Evolutionary conservation across 2,888 invertebrate genomes (phyloP).

Genomic region (Folsomia candida): DNA sequence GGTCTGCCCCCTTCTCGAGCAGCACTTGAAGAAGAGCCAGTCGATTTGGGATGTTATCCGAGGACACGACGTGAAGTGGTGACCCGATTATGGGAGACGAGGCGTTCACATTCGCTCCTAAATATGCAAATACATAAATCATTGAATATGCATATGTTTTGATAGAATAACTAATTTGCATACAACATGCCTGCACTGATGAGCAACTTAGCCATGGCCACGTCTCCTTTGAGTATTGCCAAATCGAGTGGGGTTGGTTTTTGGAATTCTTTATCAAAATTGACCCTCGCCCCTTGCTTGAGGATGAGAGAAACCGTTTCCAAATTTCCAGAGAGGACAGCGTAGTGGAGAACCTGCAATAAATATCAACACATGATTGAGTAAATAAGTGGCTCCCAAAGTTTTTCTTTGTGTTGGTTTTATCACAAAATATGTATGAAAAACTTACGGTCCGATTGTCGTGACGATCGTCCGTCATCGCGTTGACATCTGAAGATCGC

Average conservation of each 20-base stretch:
- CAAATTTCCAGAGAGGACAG: conserved; percentile 71
- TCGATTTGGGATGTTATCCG: conserved; percentile 70
- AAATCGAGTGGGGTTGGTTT: conserved; percentile 80
- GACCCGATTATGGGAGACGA: conserved; percentile 78
- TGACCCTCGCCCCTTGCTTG: conserved; percentile 75
- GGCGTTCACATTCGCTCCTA: conserved; percentile 75
- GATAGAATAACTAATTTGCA: neutral
- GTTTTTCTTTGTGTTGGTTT: no score
- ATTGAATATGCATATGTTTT: no score
- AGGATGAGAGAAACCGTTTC: conserved; percentile 73
- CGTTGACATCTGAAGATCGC: conserved; percentile 85
- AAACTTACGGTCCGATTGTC: conserved; percentile 85
- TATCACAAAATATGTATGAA: no score
- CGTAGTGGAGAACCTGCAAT: conserved; percentile 85
- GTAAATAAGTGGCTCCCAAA: no score
- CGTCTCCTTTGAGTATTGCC: conserved; percentile 78
- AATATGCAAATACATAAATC: conserved; percentile 27
- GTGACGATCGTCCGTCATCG: conserved; percentile 78
- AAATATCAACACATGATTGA: no score
- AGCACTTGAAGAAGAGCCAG: conserved; percentile 62
- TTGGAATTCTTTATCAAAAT: conserved; percentile 61
- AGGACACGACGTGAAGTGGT: conserved; percentile 77
- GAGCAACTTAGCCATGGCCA: conserved; percentile 68
- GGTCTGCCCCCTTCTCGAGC: conserved; percentile 70
- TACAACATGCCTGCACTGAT: conserved; percentile 63